Base-by-base conservation (phyloP, 2,797 vertebrate genomes). In the Sebastes glaucus region DNA sequence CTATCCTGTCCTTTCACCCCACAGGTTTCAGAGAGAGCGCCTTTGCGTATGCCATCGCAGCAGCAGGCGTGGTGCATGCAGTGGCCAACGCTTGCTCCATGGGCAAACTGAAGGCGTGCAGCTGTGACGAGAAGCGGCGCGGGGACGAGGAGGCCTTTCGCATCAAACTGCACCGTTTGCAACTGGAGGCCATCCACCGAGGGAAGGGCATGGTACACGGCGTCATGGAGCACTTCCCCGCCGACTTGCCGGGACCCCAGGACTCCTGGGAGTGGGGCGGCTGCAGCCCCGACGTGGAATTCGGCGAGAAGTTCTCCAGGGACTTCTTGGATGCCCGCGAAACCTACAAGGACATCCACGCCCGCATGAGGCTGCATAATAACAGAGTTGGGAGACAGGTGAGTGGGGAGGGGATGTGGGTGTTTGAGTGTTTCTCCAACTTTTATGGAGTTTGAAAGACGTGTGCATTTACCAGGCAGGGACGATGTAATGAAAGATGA, bases 221-320 rank as follows among this genome's bases (percentile, higher is more conserved):
- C 0, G 98, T 99, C 75, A 97, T 99, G 87, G 98, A 99, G 86
- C 97, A 98, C 88, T 96, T 97, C 85, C 97, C 98, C 0, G 95
- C 96, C 0, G 97, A 98, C 56, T 94, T 97, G 66, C 97, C 97
- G 0, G 97, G 97, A 57, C 97, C 97, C 32, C 97, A 98, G 92
- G 98, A 99, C 94, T 97, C 98, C 91, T 99, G 99, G 99, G 99
- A 99, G 70, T 99, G 99, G 99, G 98, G 98, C 4, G 99, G 99
- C 83, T 99, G 99, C 95, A 99, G 99, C 89, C 99, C 98, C 0
- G 97, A 99, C 0, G 97, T 99, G 94, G 98, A 99, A 88, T 99
- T 97, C 46, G 99, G 98, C 59, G 98, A 99, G 90, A 97, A 97
- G 91, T 99, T 99, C 94, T 99, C 99, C 49, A 96, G 97, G 89